Evolutionary conservation across 2,113 vertebrate species (phyloP).

Genomic region (Ceyx margarethae): DNA sequence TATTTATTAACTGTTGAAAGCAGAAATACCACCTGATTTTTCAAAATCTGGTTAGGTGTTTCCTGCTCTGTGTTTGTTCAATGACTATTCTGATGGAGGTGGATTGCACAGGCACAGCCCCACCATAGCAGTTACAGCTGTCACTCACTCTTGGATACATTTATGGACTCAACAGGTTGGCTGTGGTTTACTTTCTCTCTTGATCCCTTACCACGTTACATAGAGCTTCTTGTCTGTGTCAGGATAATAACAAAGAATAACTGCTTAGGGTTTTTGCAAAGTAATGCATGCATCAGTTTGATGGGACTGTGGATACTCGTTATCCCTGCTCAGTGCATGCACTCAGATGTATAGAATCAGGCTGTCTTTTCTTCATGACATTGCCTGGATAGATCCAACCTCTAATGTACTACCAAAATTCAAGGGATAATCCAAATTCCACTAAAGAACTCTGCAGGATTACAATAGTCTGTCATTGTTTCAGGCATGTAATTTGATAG

Average conservation of each 20-base stretch:
- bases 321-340: neutral
- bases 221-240: neutral
- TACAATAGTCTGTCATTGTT: neutral
- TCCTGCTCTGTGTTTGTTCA: neutral
- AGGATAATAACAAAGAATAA: neutral
- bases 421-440: neutral
- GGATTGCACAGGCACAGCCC: neutral
- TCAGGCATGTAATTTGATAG: neutral
- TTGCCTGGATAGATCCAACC: neutral
- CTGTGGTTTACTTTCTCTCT: neutral
- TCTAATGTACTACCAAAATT: neutral
- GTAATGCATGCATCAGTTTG: neutral
- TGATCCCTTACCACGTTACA: neutral
- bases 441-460: neutral
- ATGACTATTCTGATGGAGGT: neutral
- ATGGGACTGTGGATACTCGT: neutral
- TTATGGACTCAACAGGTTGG: neutral
- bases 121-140: neutral
- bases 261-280: neutral
- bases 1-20: neutral
- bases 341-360: neutral
- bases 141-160: neutral
- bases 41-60: neutral
- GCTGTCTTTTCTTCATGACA: neutral
- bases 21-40: neutral